Conservation (phyloP, 2,888 invertebrate species). For the Eumacrocentrus americanus region DNA sequence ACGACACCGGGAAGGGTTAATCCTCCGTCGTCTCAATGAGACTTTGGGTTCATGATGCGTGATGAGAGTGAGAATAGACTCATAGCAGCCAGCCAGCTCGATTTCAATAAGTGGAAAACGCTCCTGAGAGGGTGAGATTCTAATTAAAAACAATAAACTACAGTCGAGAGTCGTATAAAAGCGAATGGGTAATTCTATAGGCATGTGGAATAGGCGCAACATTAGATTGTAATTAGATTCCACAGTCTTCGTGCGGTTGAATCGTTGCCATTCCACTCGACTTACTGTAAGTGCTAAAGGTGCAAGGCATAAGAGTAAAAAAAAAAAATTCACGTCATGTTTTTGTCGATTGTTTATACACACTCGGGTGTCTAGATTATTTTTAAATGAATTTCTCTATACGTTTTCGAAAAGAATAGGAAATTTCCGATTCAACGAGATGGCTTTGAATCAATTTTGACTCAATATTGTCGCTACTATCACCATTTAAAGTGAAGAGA, state of each 20-base stretch:
- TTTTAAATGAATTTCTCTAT: too few species aligned
- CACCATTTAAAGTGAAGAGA: too few species aligned
- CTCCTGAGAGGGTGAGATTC: background rate
- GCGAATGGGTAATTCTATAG: constrained; percentile 12
- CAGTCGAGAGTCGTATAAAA: constrained; percentile 1
- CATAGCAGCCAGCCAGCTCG: background rate
- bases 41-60: background rate
- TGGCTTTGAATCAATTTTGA: too few species aligned
- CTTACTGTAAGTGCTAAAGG: background rate
- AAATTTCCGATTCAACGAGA: too few species aligned
- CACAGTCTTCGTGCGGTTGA: constrained; percentile 6
- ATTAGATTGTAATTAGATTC: constrained; percentile 26
- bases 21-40: background rate
- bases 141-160: constrained; percentile 16
- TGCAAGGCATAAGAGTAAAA: too few species aligned
- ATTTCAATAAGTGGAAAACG: too few species aligned
- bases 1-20: background rate
- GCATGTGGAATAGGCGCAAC: constrained; percentile 19
- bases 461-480: too few species aligned
- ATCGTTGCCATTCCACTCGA: constrained; percentile 7
- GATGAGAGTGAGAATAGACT: background rate
- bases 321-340: too few species aligned
- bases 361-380: too few species aligned
- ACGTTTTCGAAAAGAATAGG: too few species aligned
- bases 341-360: too few species aligned